Conservation (phyloP, 2,113 vertebrate species). For the Prinia subflava region DNA sequence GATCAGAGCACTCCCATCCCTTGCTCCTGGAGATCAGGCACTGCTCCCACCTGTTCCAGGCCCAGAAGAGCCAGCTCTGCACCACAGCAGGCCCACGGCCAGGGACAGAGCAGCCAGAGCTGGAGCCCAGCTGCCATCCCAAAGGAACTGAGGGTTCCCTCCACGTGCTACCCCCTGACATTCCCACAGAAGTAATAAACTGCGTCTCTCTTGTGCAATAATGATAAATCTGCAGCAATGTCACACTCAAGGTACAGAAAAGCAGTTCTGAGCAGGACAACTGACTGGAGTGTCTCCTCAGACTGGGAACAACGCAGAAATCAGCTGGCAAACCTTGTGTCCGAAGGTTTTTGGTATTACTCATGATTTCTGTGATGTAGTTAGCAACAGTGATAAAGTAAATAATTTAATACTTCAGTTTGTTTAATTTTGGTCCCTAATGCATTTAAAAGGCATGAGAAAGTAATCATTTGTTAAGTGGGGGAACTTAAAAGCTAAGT, state of each 20-base stretch:
- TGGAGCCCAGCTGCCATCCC: neutral
- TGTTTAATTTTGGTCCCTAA: neutral
- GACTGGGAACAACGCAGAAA: neutral
- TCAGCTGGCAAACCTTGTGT: neutral
- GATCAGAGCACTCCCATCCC: too few species aligned
- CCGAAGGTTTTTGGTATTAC: neutral
- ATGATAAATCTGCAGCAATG: neutral
- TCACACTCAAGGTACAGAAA: neutral
- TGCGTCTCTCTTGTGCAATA: neutral
- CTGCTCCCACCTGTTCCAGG: neutral
- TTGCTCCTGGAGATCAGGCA: neutral
- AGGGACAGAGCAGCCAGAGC: neutral
- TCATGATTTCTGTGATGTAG: neutral
- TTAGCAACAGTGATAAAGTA: neutral
- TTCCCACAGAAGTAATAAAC: neutral
- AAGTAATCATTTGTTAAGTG: neutral
- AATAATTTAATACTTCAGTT: neutral
- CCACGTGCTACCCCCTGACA: neutral
- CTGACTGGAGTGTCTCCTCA: neutral
- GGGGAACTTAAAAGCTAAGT: neutral
- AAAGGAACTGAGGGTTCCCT: neutral
- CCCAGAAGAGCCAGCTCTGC: neutral
- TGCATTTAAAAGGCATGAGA: neutral
- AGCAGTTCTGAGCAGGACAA: neutral
- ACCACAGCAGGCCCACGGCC: accelerated